phyloP scores from a whole-genome alignment of 2,888 invertebrate genomes.

The Spisula subtruncata region DNA sequence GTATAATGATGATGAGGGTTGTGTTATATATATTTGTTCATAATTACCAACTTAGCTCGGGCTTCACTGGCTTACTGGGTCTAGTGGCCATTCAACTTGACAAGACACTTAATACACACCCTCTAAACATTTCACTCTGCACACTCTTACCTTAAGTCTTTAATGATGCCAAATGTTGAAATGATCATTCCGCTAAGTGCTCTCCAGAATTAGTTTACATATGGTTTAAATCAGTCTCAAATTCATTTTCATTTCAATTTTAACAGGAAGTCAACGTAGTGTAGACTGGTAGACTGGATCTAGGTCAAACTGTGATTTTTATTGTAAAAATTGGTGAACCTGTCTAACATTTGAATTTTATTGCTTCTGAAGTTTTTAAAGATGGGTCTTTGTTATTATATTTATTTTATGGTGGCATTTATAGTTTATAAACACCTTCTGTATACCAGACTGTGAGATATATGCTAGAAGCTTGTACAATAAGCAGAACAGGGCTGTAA shows the following conservation, averaged over 20 bases:
- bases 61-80: no score
- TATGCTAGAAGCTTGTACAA: background rate
- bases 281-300: slow-evolving; percentile 2
- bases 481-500: background rate
- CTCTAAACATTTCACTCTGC: background rate
- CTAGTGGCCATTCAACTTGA: slow-evolving; percentile 14
- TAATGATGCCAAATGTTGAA: slow-evolving; percentile 5
- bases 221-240: slow-evolving; percentile 31
- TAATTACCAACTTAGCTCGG: background rate
- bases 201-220: slow-evolving; percentile 5
- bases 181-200: slow-evolving; percentile 12
- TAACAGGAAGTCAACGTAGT: slow-evolving; percentile 11
- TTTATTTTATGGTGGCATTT: slow-evolving; percentile 20
- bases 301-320: background rate
- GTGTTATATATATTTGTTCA: background rate
- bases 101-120: background rate
- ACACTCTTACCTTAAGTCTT: background rate
- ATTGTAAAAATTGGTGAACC: background rate
- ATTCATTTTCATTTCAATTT: slow-evolving; percentile 42
- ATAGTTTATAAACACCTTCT: background rate
- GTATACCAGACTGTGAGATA: background rate
- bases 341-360: slow-evolving; percentile 17
- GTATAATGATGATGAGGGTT: background rate
- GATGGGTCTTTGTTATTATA: slow-evolving; percentile 8
- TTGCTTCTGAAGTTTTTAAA: slow-evolving; percentile 10